phyloP scores from a whole-genome alignment of 2,797 vertebrate genomes.

The Danionella dracula region DNA sequence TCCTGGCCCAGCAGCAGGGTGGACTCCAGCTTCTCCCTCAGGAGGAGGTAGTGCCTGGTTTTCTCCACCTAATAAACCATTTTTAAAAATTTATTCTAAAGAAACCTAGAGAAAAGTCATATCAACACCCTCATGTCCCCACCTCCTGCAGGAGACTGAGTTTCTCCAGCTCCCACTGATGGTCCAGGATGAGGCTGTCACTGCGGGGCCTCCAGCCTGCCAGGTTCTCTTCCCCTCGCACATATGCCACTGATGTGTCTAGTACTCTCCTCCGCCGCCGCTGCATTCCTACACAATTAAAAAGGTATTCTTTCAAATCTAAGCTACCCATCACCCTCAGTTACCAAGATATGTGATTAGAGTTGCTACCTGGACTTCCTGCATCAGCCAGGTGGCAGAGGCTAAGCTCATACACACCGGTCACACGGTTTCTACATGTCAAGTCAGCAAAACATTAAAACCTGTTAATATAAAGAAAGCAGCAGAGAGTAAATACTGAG shows the following conservation, averaged over 20 bases:
- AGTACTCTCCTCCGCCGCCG: slow-evolving; percentile 78
- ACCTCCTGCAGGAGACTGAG: slow-evolving; percentile 86
- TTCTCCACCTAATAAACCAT: slow-evolving; percentile 81
- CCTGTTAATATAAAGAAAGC: background rate
- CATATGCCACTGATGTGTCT: slow-evolving; percentile 83
- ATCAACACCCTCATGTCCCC: no score
- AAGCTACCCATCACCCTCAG: no score
- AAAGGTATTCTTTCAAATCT: no score
- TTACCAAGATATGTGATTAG: background rate
- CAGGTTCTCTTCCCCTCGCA: slow-evolving; percentile 85
- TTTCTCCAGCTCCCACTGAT: slow-evolving; percentile 88
- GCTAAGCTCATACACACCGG: slow-evolving; percentile 83
- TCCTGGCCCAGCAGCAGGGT: slow-evolving; percentile 78
- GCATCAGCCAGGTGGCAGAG: slow-evolving; percentile 78
- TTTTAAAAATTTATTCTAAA: background rate
- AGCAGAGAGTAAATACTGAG: background rate
- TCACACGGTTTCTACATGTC: slow-evolving; percentile 82
- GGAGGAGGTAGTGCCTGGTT: slow-evolving; percentile 90
- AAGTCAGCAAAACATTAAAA: background rate
- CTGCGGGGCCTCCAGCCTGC: slow-evolving; percentile 86
- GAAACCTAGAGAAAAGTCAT: no score
- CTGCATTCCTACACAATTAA: slow-evolving; percentile 76
- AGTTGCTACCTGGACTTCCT: slow-evolving; percentile 77
- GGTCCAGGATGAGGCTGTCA: slow-evolving; percentile 86
- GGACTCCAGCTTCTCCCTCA: slow-evolving; percentile 90